phyloP scores from a whole-genome alignment of 2,797 vertebrate species.

The Pelochelys cantorii region DNA sequence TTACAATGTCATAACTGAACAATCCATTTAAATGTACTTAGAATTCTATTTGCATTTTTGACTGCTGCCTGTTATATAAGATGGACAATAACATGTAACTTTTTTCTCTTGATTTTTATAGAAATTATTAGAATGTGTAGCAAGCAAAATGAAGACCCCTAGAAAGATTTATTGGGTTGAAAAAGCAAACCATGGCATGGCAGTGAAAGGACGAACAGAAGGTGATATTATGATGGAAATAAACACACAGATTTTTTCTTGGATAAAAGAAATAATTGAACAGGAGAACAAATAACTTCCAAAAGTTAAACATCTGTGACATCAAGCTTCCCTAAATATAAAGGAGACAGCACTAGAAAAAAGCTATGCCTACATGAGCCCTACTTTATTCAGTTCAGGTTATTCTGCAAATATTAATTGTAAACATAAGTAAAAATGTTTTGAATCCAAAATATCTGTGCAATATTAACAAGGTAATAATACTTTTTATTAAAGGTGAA shows the following conservation, averaged over 20 bases:
- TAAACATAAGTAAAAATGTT: not conserved
- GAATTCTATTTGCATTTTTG: not conserved
- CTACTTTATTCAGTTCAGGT: not conserved
- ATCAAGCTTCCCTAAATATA: not conserved
- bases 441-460: not conserved
- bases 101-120: slow-evolving; percentile 67
- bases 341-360: not conserved
- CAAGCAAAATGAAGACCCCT: slow-evolving; percentile 85
- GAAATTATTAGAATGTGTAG: slow-evolving; percentile 84
- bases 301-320: slow-evolving; percentile 22
- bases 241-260: slow-evolving; percentile 85
- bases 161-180: slow-evolving; percentile 88
- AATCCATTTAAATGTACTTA: not conserved
- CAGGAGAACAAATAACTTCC: slow-evolving; percentile 61
- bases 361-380: not conserved
- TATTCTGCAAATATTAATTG: not conserved
- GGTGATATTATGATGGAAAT: slow-evolving; percentile 89
- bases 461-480: slow-evolving; percentile 7
- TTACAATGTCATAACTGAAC: too few relatives aligned
- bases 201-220: slow-evolving; percentile 85
- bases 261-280: slow-evolving; percentile 83
- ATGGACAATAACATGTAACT: not conserved
- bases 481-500: not conserved
- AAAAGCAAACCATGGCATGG: slow-evolving; percentile 90
- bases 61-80: not conserved